A percentile compares a stretch with the other conserved stretches of the same genome.
Conservation (phyloP, 1,140 invertebrate species). For the Sarcophaga peregrina region DNA sequence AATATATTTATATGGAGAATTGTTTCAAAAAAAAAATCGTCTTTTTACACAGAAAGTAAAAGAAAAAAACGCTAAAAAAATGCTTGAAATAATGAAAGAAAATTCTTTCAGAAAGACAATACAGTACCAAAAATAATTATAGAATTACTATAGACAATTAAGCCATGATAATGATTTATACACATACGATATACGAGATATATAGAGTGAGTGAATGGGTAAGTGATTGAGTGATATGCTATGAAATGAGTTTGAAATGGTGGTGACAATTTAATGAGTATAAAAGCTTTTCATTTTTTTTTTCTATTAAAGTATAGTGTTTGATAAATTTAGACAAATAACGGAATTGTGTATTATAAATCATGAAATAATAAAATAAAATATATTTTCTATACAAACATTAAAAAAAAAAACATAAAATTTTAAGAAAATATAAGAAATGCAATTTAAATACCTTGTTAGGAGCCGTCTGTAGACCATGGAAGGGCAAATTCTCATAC, state of each 20-base stretch:
- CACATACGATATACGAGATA: too few species aligned
- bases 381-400: conserved; percentile 28
- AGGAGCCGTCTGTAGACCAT: conserved; percentile 88
- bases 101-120: too few species aligned
- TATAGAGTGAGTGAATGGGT: too few species aligned
- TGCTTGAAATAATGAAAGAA: too few species aligned
- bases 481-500: conserved; percentile 94
- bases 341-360: conserved; percentile 9
- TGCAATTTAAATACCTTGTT: conserved; percentile 78
- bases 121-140: too few species aligned
- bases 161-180: too few species aligned
- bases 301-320: background rate
- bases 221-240: too few species aligned
- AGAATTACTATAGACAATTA: too few species aligned
- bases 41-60: too few species aligned
- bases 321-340: conserved; percentile 4
- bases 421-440: conserved; percentile 50
- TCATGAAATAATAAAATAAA: conserved; percentile 12
- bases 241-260: background rate
- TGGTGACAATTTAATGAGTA: background rate
- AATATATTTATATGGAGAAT: background rate
- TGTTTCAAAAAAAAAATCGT: too few species aligned
- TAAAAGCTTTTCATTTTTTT: background rate
- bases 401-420: conserved; percentile 35
- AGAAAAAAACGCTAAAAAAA: too few species aligned